Base-by-base conservation (phyloP, 2,113 vertebrate species). In the Verasper variegatus region DNA sequence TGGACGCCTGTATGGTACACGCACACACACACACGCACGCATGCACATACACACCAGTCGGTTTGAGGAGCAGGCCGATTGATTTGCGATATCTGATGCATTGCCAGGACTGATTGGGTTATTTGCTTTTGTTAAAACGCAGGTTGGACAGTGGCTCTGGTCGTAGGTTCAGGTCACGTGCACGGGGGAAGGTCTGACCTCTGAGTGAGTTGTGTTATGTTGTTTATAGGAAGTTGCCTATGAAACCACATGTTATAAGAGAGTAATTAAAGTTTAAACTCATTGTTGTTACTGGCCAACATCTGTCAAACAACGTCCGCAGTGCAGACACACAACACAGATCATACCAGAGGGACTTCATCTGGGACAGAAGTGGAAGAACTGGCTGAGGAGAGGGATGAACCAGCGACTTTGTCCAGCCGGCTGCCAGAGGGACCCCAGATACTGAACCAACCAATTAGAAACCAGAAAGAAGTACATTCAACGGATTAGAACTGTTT, bases 101-200 rank as follows among this genome's bases (percentile, higher is more conserved):
- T 57, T 68, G 12, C 23, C 5, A 42, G 40, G 40, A 42, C 10
- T 42, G 40, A 13, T 27, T 20, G 5, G 20, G 4, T 37, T 56
- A 23, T 66, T 61, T 56, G 26, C 65, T 62, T 68, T 67, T 71
- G 35, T 63, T n/a, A 17, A 27, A 35, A 37, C 35, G 52, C 1
- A 17, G 8, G 27, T 74, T 65, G 17, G 35, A 61, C n/a, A 58
- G 58, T 3, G 24, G 42, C 18, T 52, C 15, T n/a, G 45, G 8
- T 1, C 21, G 3, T 14, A 45, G 74, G 4, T 21, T 56, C 3
- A 10, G 37, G 9, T 35, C 65, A 24, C 15, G 20, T n/a, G 6
- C 4, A 42, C 1, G 1, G 15, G 21, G 18, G 17, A 26, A 24
- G 5, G 26, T 52, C 12, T 27, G 21, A 56, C 47, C 26, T 47